Percentiles rank a stretch among this genome's conserved stretches.
Conservation (phyloP, 1,140 invertebrate genomes). For the Macrostomum lignano region DNA sequence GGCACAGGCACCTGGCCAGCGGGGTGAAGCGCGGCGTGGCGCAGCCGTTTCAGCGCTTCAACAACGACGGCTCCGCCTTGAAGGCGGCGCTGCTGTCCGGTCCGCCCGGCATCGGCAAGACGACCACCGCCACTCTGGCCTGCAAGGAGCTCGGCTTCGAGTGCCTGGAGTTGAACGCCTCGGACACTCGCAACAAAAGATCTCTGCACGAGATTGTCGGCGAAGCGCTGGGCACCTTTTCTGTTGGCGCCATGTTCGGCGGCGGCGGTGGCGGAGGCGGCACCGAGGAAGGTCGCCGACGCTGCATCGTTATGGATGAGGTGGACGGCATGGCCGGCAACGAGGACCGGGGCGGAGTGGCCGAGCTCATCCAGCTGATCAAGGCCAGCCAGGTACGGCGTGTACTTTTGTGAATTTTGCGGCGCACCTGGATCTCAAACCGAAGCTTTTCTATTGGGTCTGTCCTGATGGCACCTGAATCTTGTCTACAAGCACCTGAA, state of each 20-base stretch:
- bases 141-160: constrained; percentile 52
- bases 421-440: too few relatives aligned
- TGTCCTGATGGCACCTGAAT: too few relatives aligned
- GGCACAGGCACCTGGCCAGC: constrained; percentile 42
- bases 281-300: constrained; percentile 16
- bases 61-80: constrained; percentile 52
- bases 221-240: constrained; percentile 35
- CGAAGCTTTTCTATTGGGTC: too few relatives aligned
- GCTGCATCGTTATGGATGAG: constrained; percentile 92
- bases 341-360: constrained; percentile 79
- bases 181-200: constrained; percentile 70
- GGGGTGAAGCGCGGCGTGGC: constrained; percentile 3
- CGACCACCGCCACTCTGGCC: constrained; percentile 29
- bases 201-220: constrained; percentile 51
- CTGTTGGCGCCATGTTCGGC: constrained; percentile 18
- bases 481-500: too few relatives aligned
- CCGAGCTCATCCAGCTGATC: constrained; percentile 64
- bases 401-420: too few relatives aligned
- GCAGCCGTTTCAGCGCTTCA: constrained; percentile 10
- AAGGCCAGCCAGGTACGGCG: too few relatives aligned
- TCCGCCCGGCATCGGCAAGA: constrained; percentile 39
- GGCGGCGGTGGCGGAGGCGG: constrained; percentile 1
- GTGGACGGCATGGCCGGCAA: constrained; percentile 99
- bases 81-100: constrained; percentile 77
- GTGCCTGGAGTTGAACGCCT: constrained; percentile 79